Percentiles rank a stretch among this genome's conserved stretches.
Evolutionary conservation across 2,888 invertebrate genomes (phyloP).

Genomic region (Melanostoma mellinum): DNA sequence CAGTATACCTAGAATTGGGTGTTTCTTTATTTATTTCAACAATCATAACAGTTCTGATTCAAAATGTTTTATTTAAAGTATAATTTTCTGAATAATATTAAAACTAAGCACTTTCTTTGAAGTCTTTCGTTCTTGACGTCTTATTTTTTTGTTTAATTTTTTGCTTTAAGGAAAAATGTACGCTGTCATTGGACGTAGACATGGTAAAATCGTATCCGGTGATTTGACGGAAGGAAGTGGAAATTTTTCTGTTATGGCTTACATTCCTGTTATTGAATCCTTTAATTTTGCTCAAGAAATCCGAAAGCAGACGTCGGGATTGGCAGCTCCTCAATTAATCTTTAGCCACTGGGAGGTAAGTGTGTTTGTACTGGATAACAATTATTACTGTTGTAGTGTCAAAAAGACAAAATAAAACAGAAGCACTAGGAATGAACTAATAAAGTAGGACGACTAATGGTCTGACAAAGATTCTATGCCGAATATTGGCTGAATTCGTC

Average conservation of each 20-base stretch:
- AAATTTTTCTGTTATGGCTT: conserved; percentile 93
- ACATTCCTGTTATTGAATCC: conserved; percentile 97
- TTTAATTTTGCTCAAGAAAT: conserved; percentile 97
- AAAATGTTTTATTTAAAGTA: too few species aligned
- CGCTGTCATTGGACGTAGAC: conserved; percentile 92
- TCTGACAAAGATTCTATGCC: too few species aligned
- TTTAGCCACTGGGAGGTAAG: conserved; percentile 99
- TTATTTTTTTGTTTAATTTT: conserved; percentile 50
- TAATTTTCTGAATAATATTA: not conserved
- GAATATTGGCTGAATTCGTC: too few species aligned
- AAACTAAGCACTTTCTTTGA: not conserved
- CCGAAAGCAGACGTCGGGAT: conserved; percentile 96
- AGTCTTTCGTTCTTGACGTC: not conserved
- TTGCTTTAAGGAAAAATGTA: conserved; percentile 90
- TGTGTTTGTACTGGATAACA: conserved; percentile 37
- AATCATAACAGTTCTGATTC: too few species aligned
- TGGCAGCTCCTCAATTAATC: conserved; percentile 96
- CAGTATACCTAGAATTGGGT: too few species aligned
- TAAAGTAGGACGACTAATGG: too few species aligned
- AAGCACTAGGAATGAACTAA: too few species aligned
- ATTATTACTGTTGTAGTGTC: too few species aligned
- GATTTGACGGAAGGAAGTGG: conserved; percentile 96
- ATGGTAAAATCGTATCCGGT: conserved; percentile 93
- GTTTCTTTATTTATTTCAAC: too few species aligned
- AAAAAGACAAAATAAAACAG: too few species aligned